Evolutionary conservation across 1,140 invertebrate species (phyloP).

Genomic region (Vanessa tameamea): DNA sequence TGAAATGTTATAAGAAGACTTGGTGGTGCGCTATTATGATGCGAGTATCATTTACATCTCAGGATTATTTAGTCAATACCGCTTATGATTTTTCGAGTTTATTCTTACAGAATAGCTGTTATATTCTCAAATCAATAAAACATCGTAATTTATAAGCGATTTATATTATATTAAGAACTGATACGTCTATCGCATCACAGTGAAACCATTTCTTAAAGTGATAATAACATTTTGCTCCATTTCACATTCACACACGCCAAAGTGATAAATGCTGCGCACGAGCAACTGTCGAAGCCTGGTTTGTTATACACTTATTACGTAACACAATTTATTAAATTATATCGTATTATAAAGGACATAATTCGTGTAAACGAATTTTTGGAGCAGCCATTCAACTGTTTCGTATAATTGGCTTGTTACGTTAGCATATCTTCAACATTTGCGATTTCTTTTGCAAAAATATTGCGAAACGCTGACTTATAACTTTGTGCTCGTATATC

Average conservation of each 20-base stretch:
- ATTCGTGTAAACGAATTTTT: not conserved
- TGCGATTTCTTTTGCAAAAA: not conserved
- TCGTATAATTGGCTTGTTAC: not conserved
- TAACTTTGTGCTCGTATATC: no score
- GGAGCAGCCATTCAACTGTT: not conserved
- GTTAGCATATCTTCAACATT: not conserved
- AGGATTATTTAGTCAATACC: no score
- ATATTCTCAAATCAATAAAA: no score
- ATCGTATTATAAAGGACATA: slow-evolving; percentile 7
- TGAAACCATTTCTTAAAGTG: not conserved
- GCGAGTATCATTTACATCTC: no score
- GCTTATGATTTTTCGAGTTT: no score
- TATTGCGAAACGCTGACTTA: not conserved
- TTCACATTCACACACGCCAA: slow-evolving; percentile 53
- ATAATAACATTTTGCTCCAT: slow-evolving; percentile 45
- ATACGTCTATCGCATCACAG: not conserved
- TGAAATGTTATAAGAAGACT: no score
- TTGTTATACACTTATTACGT: slow-evolving; percentile 22
- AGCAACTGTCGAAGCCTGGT: slow-evolving; percentile 39
- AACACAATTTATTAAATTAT: slow-evolving; percentile 8
- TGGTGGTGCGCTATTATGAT: no score
- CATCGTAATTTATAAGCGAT: no score
- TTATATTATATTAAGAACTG: not conserved
- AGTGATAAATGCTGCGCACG: slow-evolving; percentile 56
- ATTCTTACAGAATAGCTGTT: no score